Evolutionary conservation across 2,113 vertebrate species (phyloP), one percentile per base, ranked within the genome.

Genomic region (Salvator merianae): DNA sequence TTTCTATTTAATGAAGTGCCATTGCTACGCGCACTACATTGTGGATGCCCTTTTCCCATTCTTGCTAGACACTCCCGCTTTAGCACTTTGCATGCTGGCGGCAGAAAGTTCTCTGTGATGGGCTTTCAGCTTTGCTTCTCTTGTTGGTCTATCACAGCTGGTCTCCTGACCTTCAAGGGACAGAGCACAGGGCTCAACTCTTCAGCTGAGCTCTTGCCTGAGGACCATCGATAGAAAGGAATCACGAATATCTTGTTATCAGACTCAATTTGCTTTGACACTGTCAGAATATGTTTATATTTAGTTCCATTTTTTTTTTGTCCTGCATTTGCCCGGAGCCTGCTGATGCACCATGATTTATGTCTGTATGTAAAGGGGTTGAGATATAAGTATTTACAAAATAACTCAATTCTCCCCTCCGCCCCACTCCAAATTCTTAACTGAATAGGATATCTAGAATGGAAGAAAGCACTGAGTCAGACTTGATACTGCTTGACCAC

Each of bases 101-200:
- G 91, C 69, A 0, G 87, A 84, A 0, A 0, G 20, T 87, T 92
- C 71, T 76, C 76, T 55, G 53, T 91, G 85, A 81, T 91, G 89
- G 86, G 47, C 84, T 93, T 91, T 93, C 92, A 95, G 88, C 80
- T 87, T 89, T 88, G 89, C 89, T 91, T 93, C 88, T 86, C 86
- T 83, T 82, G 68, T 92, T 92, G 88, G 88, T 90, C 91, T 91
- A 80, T 93, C 92, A 92, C 65, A 93, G 88, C 87, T 90, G 88
- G 90, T 92, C 88, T 85, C 90, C 86, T 93, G 92, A 94, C 94
- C 94, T 95, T 94, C 94, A 95, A 94, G 93, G 92, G 91, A 91
- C 90, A 93, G 88, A 90, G 80, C 76, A 68, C 66, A 85, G 85
- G 89, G 88, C 88, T 91, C 84, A 82, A 91, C 87, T 92, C 89